Conservation (phyloP, 30 jellyfish, hydroid and myxozoan genomes). For the Aurelia aurita region DNA sequence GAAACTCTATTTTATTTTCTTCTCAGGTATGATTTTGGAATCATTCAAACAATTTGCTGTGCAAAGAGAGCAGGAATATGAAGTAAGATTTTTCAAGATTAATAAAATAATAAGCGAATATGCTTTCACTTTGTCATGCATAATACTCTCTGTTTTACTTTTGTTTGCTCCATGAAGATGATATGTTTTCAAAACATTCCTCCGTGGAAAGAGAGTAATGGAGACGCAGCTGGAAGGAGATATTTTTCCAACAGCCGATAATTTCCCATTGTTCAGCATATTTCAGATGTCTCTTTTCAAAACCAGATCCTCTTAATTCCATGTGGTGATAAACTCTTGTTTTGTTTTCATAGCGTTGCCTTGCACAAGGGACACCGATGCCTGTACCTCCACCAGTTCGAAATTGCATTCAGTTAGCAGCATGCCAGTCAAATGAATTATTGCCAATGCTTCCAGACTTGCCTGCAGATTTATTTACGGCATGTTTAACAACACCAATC, state of each 20-base stretch:
- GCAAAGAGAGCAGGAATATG: slow-evolving; percentile 93
- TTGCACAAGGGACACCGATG: slow-evolving; percentile 85
- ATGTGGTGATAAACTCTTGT: not conserved
- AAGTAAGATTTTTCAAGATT: slow-evolving; percentile 57
- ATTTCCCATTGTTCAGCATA: too few species aligned
- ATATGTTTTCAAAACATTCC: too few species aligned
- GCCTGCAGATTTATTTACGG: slow-evolving; percentile 95
- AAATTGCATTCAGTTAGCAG: slow-evolving; percentile 92
- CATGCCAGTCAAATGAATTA: slow-evolving; percentile 90
- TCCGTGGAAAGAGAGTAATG: too few species aligned
- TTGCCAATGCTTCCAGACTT: slow-evolving; percentile 93
- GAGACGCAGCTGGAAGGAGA: too few species aligned
- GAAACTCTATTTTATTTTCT: not conserved
- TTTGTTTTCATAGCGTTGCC: slow-evolving; percentile 47
- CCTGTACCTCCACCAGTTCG: slow-evolving; percentile 90
- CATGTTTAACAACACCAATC: slow-evolving; percentile 97
- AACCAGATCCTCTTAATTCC: not conserved
- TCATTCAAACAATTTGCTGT: slow-evolving; percentile 90
- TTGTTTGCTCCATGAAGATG: too few species aligned
- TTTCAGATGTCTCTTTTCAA: not conserved
- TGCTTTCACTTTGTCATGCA: too few species aligned
- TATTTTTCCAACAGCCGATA: too few species aligned
- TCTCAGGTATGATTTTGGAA: slow-evolving; percentile 81
- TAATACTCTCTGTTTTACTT: not conserved
- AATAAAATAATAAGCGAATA: not conserved